phyloP scores from a whole-genome alignment of 2,797 vertebrate species.

The Thaleichthys pacificus region DNA sequence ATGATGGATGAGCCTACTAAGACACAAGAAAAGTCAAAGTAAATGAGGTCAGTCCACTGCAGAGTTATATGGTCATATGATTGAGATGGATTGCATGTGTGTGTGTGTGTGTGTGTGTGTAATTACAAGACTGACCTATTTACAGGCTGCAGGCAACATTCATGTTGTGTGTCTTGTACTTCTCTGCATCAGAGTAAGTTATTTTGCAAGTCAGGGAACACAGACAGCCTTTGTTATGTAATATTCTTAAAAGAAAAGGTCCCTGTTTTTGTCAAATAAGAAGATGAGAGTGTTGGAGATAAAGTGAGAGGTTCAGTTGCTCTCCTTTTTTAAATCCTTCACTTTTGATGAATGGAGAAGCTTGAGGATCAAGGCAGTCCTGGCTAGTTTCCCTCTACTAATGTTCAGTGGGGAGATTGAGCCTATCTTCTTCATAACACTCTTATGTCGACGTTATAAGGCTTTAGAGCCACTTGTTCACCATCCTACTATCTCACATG shows the following conservation, averaged over 20 bases:
- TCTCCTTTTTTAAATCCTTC: not conserved
- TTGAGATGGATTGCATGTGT: not conserved
- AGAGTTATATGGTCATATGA: conserved; percentile 46
- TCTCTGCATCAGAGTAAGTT: not conserved
- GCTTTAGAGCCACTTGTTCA: not conserved
- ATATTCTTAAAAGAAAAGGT: not conserved
- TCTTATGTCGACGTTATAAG: not conserved
- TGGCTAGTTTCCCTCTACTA: conserved; percentile 2
- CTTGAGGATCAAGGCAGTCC: conserved; percentile 8
- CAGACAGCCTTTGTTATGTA: not conserved
- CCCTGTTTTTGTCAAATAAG: conserved; percentile 20
- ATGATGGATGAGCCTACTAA: conserved; percentile 28
- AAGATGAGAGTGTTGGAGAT: not conserved
- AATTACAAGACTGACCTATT: conserved; percentile 11
- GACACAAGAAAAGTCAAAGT: conserved; percentile 44
- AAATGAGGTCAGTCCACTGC: conserved; percentile 64
- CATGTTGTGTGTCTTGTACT: not conserved
- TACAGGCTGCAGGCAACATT: not conserved
- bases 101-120: not conserved
- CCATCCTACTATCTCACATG: not conserved
- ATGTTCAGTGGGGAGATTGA: not conserved
- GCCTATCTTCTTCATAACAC: conserved; percentile 7
- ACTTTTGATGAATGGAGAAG: conserved; percentile 26
- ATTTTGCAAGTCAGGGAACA: conserved; percentile 14
- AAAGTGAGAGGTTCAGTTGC: not conserved